Conservation (phyloP, 2,888 invertebrate species). For the Lasioglossum malachurum region DNA sequence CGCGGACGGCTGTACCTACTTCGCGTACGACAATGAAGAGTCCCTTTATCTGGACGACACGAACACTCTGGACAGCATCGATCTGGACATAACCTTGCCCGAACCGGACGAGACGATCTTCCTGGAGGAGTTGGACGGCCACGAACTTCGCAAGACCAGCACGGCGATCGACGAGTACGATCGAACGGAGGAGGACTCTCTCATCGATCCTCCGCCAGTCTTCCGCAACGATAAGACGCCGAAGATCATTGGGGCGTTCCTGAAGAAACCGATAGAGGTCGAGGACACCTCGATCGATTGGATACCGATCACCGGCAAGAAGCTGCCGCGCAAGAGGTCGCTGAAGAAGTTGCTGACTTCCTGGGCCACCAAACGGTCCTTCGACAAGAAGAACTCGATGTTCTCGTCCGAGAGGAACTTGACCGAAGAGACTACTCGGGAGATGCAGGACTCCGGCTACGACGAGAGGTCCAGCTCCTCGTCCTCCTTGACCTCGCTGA, state of each 20-base stretch:
- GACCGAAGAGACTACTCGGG: slow-evolving; percentile 52
- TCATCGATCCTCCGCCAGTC: fast-evolving
- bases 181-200: neutral
- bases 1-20: neutral
- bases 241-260: slow-evolving; percentile 73
- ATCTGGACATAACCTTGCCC: neutral
- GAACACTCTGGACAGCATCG: neutral
- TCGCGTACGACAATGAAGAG: slow-evolving; percentile 3
- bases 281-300: slow-evolving; percentile 74
- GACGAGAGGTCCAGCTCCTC: slow-evolving; percentile 73
- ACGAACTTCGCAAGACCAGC: slow-evolving; percentile 4
- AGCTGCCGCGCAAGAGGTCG: slow-evolving; percentile 74
- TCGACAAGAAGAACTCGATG: slow-evolving; percentile 34
- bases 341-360: slow-evolving; percentile 73
- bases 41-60: slow-evolving; percentile 21
- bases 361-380: slow-evolving; percentile 49
- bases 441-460: slow-evolving; percentile 75
- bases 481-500: slow-evolving; percentile 68
- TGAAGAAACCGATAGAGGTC: slow-evolving; percentile 76
- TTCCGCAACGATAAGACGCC: slow-evolving; percentile 50
- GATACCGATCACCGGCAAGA: slow-evolving; percentile 75
- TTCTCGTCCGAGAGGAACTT: slow-evolving; percentile 67
- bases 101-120: slow-evolving; percentile 29
- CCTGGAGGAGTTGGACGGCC: fast-evolving
- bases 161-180: slow-evolving; percentile 11